Conservation (phyloP, 2,113 vertebrate species). For the Bubo blakistoni region DNA sequence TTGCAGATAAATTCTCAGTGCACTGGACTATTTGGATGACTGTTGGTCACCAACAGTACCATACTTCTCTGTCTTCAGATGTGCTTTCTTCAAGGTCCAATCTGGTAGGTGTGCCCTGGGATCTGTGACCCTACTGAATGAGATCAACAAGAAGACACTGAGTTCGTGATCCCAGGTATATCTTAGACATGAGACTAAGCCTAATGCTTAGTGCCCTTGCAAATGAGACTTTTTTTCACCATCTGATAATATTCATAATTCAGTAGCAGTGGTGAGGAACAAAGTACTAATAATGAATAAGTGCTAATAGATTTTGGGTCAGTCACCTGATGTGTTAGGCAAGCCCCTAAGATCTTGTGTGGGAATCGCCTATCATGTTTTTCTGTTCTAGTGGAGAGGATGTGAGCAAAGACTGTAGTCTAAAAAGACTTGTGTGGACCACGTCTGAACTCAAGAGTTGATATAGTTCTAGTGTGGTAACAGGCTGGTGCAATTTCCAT, state of each 20-base stretch:
- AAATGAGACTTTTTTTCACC: not conserved
- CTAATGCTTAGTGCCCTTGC: not conserved
- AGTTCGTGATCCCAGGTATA: not conserved
- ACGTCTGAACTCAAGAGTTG: not conserved
- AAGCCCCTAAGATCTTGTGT: not conserved
- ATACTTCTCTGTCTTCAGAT: not conserved
- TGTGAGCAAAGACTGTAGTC: not conserved
- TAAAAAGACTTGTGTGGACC: not conserved
- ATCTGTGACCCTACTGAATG: not conserved
- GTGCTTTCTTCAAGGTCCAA: not conserved
- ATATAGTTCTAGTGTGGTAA: not conserved
- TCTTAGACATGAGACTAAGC: not conserved
- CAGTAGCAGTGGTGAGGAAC: not conserved
- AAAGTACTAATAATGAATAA: not conserved
- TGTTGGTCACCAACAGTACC: not conserved
- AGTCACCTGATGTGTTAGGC: not conserved
- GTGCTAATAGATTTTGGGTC: not conserved
- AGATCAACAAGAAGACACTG: not conserved
- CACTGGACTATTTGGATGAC: not conserved
- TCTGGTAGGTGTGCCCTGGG: not conserved
- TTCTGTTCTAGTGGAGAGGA: not conserved
- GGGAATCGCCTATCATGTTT: fast-evolving
- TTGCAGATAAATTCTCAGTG: not conserved
- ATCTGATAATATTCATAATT: not conserved
- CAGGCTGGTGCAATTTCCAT: not conserved